These are phyloP conservation scores for Eidolon helvum DNA, from an alignment of 2,113 vertebrate species.

Conservation along the genomic window DNA sequence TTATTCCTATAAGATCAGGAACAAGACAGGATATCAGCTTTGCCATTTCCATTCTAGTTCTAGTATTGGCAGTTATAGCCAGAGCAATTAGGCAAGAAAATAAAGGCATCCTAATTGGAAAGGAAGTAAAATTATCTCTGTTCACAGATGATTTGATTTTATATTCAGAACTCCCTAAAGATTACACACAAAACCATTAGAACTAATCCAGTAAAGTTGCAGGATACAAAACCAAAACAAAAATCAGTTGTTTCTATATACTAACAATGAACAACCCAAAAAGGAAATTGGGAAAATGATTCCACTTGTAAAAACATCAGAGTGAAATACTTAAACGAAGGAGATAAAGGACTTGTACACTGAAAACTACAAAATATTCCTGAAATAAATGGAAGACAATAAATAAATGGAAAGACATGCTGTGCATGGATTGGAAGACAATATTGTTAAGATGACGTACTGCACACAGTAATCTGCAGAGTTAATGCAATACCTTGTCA, in stretches of 20 bases:
- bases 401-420: not conserved
- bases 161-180: not conserved
- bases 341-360: not conserved
- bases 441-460: not conserved
- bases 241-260: not conserved
- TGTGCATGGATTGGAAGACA: not conserved
- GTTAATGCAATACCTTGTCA: not conserved
- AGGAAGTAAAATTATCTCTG: not conserved
- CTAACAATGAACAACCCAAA: not conserved
- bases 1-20: not conserved
- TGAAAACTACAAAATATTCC: not conserved
- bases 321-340: not conserved
- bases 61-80: not conserved
- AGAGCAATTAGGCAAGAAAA: not conserved
- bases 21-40: not conserved
- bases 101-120: not conserved
- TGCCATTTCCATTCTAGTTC: not conserved
- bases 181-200: not conserved
- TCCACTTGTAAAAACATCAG: not conserved
- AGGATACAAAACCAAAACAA: not conserved
- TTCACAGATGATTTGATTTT: not conserved
- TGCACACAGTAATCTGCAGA: not conserved
- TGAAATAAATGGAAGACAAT: not conserved
- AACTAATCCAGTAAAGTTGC: not conserved
- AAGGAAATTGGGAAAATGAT: not conserved